Base-by-base conservation (phyloP, 92 coral and sea anemone genomes). In the Umimayanthus chanpuru region DNA sequence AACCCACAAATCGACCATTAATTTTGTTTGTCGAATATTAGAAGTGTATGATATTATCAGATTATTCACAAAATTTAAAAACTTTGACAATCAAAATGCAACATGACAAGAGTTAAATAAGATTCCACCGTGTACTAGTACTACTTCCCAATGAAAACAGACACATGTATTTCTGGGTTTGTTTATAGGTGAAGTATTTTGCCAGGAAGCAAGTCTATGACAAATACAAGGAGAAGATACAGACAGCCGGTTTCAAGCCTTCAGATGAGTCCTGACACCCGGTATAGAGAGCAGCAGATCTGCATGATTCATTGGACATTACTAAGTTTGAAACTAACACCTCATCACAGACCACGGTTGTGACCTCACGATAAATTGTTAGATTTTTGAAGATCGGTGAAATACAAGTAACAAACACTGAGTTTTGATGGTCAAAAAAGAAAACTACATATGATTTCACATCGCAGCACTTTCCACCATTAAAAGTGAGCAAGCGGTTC, bases 151-250 rank as follows among this genome's bases (percentile, higher is more conserved):
- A 12, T 9, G 68, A 18, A 50, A 50, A 55, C 25, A 28, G 5
- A 6, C 16, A 56, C 58, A 23, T 2, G 56, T 43, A 29, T 15
- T 40, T 66, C 55, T 82, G 43, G 20, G n/a, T 44, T 66, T 68
- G 12, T 29, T 43, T 47, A 28, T 25, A 82, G 86, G 86, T 82
- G 26, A 82, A 82, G 55, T 82, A 82, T 50, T 82, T 82, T 44
- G 78, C 86, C 61, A 82, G 86, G 44, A 82, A 82, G 61, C 86
- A 82, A 82, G 77, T 82, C 14, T 82, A 82, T 82, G 86, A 82
- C 77, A 82, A 82, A 44, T 82, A 82, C 76, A 82, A 82, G 18
- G 86, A 82, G 43, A 82, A 82, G 77, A 11, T 82, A 43, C 77
- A 82, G 86, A 68, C 76, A 2, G 86, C 86, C 36, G 86, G 86